Conservation (phyloP, 2,797 vertebrate genomes). For the Typhlichthys eigenmanni region DNA sequence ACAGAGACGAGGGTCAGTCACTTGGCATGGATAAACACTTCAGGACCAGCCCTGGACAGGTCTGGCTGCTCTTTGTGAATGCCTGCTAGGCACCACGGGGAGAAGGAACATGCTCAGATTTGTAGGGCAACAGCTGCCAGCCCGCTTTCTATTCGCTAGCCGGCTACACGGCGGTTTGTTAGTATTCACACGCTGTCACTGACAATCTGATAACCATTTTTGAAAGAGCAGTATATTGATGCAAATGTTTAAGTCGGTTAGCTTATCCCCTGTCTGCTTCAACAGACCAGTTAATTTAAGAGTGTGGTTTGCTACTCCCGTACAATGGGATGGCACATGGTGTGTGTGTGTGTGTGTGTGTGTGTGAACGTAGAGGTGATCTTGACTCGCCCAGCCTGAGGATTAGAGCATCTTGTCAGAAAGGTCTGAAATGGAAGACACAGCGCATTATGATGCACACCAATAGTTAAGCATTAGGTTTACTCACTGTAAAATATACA, state of each 20-base stretch:
- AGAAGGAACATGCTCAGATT: slow-evolving; percentile 61
- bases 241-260: slow-evolving; percentile 72
- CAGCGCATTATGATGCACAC: slow-evolving; percentile 46
- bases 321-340: slow-evolving; percentile 45
- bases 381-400: slow-evolving; percentile 33
- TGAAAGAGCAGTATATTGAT: slow-evolving; percentile 71
- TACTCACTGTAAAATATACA: slow-evolving; percentile 50
- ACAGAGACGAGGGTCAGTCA: slow-evolving; percentile 39
- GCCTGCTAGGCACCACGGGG: slow-evolving; percentile 36
- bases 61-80: slow-evolving; percentile 65
- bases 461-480: slow-evolving; percentile 57
- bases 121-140: slow-evolving; percentile 70
- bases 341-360: slow-evolving; percentile 16
- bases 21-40: slow-evolving; percentile 37
- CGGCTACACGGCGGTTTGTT: slow-evolving; percentile 62
- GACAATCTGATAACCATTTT: slow-evolving; percentile 74
- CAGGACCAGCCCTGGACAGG: slow-evolving; percentile 46
- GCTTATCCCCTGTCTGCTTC: slow-evolving; percentile 71
- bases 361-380: slow-evolving; percentile 45
- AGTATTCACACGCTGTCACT: slow-evolving; percentile 69
- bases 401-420: slow-evolving; percentile 29
- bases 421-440: slow-evolving; percentile 50
- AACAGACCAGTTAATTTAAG: slow-evolving; percentile 76
- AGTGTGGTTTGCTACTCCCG: slow-evolving; percentile 58
- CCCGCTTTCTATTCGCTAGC: slow-evolving; percentile 57